Evolutionary conservation across 2,888 invertebrate species (phyloP), one percentile per base, ranked within the genome.

Genomic region (Anaspis maculata): DNA sequence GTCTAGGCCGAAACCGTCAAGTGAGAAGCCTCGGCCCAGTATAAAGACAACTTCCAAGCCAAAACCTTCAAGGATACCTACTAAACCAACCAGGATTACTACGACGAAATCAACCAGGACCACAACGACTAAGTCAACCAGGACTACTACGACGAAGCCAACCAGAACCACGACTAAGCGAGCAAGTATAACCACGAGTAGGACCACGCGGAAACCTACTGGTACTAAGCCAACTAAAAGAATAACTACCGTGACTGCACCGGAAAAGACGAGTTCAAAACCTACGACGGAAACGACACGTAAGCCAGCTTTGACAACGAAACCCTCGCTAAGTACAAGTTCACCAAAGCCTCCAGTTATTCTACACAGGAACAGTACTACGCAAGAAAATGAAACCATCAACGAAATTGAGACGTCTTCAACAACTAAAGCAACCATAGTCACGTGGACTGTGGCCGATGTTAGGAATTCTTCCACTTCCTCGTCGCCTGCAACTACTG

Each of bases 391-490:
- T 44, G 40, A 49, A 3, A 53, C 49, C 3, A 56, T 56, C 10
- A 61, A 61, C 39, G 61, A 61, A 49, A 59, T 59, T 25, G 39
- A 39, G 14, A 32, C 28, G n/a, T 32, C 51, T 11, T 48, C 60
- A 7, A 57, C 63, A 1, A 61, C 61, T 0, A 46, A 59, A 13
- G 63, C 66, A 1, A 61, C 64, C 4, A 44, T 72, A 7, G 66
- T 71, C 5, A 72, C 71, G 1, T 72, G 72, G 72, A 66, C 69
- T 1, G 64, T 68, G 1, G 61, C 59, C 11, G 64, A 62, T 30
- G 61, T 61, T 13, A 52, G 27, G 41, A 51, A 41, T 16, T 19
- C 6, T 9, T 5, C 28, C n/a, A 13, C 33, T 21, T 59, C 59
- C 4, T 54, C 52, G 19, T 46, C 46, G n/a, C 10, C 37, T 9